A percentile compares a stretch with the other conserved stretches of the same genome.
Evolutionary conservation across 2,797 vertebrate genomes (phyloP).

Genomic region (Sphenopsis melanotis): DNA sequence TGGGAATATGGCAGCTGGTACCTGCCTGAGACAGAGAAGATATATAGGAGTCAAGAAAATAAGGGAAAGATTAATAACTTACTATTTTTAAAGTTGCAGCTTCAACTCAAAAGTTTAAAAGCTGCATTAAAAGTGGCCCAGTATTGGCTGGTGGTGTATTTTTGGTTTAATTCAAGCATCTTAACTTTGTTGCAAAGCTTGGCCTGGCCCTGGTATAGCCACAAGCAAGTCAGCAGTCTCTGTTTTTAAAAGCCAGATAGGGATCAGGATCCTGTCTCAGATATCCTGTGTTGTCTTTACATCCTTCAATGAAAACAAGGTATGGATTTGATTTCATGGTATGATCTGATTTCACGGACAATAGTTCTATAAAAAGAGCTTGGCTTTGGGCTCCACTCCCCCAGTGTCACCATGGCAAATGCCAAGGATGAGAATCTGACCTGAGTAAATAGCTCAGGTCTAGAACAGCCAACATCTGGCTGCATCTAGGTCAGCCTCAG

Average conservation of each 20-base stretch:
- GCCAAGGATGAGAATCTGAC: neutral
- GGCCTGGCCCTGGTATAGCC: neutral
- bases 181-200: neutral
- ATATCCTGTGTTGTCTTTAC: neutral
- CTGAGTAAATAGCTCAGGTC: neutral
- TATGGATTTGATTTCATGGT: neutral
- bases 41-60: neutral
- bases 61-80: neutral
- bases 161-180: neutral
- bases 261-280: neutral
- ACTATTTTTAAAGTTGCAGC: constrained; percentile 49
- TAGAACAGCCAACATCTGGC: neutral
- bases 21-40: neutral
- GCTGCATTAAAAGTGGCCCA: neutral
- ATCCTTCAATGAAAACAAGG: neutral
- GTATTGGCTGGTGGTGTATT: neutral
- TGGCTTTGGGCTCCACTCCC: neutral
- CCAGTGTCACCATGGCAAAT: neutral
- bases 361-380: neutral
- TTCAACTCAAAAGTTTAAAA: constrained; percentile 35
- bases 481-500: neutral
- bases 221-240: neutral
- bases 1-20: constrained; percentile 31
- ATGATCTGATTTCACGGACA: neutral
- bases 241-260: neutral